Percentiles rank a stretch among this genome's conserved stretches.
These are phyloP conservation scores for Tyrophagus putrescentiae DNA, from an alignment of 1,140 invertebrate genomes.

Conservation along the genomic window DNA sequence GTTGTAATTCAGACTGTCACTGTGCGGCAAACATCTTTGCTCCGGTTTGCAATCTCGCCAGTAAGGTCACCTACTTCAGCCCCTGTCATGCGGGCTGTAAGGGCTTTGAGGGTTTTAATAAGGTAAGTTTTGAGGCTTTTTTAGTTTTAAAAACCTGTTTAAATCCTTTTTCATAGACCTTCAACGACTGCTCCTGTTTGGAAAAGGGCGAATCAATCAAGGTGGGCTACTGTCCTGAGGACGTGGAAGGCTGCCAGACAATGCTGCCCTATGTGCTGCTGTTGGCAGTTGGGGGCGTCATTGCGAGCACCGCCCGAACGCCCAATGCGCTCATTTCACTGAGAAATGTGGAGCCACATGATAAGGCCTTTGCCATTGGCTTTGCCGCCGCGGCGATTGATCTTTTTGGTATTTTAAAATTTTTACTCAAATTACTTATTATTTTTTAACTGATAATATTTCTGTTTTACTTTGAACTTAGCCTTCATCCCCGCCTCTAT, in stretches of 20 bases:
- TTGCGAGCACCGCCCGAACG: neutral
- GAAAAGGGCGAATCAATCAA: neutral
- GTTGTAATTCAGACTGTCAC: conserved; percentile 29
- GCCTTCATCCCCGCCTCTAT: conserved; percentile 33
- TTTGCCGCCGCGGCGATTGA: neutral
- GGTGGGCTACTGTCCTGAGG: conserved; percentile 25
- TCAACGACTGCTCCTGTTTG: neutral
- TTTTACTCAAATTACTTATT: neutral
- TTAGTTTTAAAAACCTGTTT: neutral
- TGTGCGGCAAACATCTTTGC: conserved; percentile 26
- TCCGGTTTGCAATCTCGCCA: conserved; percentile 56
- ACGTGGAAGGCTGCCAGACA: neutral
- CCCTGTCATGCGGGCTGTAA: conserved; percentile 71
- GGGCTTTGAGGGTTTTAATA: neutral
- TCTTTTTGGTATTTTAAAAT: neutral
- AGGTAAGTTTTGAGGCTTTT: neutral
- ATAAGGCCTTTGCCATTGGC: conserved; percentile 26
- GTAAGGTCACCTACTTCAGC: conserved; percentile 58
- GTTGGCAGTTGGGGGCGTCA: neutral
- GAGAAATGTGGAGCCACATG: conserved; percentile 31
- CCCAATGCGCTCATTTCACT: conserved; percentile 23
- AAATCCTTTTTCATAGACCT: neutral
- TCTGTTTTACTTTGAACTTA: conserved; percentile 19
- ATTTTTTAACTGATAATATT: neutral
- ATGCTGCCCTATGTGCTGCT: neutral